Evolutionary conservation across 2,888 invertebrate species (phyloP).

Genomic region (Encarsia formosa): DNA sequence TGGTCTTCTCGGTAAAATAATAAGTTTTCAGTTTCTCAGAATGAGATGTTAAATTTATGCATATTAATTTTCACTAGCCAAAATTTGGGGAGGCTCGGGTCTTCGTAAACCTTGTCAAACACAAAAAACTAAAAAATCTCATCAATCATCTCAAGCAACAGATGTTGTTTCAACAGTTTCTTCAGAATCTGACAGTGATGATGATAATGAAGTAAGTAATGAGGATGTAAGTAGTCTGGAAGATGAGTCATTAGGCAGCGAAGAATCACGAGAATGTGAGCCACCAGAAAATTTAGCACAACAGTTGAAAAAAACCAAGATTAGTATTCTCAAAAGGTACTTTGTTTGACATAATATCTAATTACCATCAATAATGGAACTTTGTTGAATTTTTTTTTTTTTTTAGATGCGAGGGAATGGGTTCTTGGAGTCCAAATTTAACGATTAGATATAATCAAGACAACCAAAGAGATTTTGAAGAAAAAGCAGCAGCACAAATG

Average conservation of each 20-base stretch:
- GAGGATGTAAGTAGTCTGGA: slow-evolving; percentile 41
- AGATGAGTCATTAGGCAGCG: slow-evolving; percentile 44
- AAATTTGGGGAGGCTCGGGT: slow-evolving; percentile 45
- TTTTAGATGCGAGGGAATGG: slow-evolving; percentile 52
- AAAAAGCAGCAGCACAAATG: slow-evolving; percentile 69
- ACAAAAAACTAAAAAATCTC: slow-evolving; percentile 36
- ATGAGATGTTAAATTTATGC: background rate
- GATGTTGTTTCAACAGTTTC: slow-evolving; percentile 39
- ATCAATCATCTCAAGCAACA: slow-evolving; percentile 37
- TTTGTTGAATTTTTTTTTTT: background rate
- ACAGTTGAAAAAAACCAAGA: slow-evolving; percentile 33
- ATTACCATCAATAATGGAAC: background rate
- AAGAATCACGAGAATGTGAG: slow-evolving; percentile 39
- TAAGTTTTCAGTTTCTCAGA: too few relatives aligned
- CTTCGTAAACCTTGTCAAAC: slow-evolving; percentile 37
- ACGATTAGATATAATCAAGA: slow-evolving; percentile 84
- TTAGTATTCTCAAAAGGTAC: slow-evolving; percentile 36
- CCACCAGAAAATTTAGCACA: slow-evolving; percentile 29
- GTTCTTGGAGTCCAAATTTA: slow-evolving; percentile 71
- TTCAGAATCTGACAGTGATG: slow-evolving; percentile 42
- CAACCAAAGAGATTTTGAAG: slow-evolving; percentile 79
- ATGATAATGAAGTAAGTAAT: slow-evolving; percentile 38
- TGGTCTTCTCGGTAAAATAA: slow-evolving; percentile 58
- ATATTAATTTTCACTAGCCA: slow-evolving; percentile 33
- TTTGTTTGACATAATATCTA: background rate